Conservation (phyloP, 1,140 invertebrate genomes). For the Drosophila lacertosa region DNA sequence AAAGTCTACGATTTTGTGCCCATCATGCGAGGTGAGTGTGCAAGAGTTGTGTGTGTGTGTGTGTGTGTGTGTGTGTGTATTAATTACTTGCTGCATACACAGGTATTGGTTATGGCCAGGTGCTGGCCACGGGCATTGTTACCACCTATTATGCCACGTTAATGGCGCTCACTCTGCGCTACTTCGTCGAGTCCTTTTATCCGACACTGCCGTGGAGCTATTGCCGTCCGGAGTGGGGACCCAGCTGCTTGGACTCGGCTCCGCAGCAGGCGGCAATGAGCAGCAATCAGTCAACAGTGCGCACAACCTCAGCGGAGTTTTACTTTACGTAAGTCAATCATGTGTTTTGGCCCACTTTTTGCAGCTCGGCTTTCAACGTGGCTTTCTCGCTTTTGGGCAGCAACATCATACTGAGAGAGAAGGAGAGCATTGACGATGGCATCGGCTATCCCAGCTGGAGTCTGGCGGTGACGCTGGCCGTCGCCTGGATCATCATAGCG, state of each 20-base stretch:
- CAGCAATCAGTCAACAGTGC: constrained; percentile 21
- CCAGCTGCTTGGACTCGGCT: constrained; percentile 65
- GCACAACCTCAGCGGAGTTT: constrained; percentile 86
- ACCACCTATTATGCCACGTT: constrained; percentile 91
- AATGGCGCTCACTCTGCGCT: constrained; percentile 90
- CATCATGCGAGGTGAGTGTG: constrained; percentile 87
- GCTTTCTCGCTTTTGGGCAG: constrained; percentile 77
- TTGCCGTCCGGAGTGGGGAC: constrained; percentile 86
- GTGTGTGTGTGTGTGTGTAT: background rate
- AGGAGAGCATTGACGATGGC: constrained; percentile 88
- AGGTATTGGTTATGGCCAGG: constrained; percentile 92
- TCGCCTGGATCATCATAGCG: constrained; percentile 92
- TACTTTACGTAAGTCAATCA: constrained; percentile 85
- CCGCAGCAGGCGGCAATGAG: constrained; percentile 22
- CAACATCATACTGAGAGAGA: constrained; percentile 88
- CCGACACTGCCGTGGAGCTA: constrained; percentile 87
- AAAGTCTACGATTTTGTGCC: constrained; percentile 87
- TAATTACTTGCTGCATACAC: constrained; percentile 1
- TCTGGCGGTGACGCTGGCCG: constrained; percentile 89
- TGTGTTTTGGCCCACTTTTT: background rate
- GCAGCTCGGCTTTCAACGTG: background rate
- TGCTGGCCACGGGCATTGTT: constrained; percentile 89
- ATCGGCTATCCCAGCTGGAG: constrained; percentile 90
- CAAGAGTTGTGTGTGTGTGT: background rate
- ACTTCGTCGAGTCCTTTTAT: constrained; percentile 87